phyloP scores from a whole-genome alignment of 2,113 vertebrate genomes.

The Phaethornis superciliosus region DNA sequence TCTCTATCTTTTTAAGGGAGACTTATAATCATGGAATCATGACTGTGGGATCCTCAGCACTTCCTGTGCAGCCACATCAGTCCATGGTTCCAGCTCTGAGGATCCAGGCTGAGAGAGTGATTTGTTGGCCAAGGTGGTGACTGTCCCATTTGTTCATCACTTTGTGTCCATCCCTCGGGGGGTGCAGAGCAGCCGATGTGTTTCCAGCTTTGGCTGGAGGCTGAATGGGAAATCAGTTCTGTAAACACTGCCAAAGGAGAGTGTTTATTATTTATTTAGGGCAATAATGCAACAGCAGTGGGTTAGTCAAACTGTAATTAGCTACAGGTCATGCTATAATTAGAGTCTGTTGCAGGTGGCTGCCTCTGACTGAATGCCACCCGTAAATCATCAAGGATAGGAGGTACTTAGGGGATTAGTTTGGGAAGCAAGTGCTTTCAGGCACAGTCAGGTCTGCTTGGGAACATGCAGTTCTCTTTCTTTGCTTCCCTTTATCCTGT shows the following conservation, averaged over 20 bases:
- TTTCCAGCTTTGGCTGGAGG: background rate
- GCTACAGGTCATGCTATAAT: conserved; percentile 27
- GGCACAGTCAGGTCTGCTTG: background rate
- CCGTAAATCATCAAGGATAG: background rate
- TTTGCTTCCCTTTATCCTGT: background rate
- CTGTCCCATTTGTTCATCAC: background rate
- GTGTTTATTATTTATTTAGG: background rate
- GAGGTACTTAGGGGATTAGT: background rate
- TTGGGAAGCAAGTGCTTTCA: background rate
- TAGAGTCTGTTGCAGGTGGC: background rate
- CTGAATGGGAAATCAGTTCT: background rate
- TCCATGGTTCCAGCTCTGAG: fast-evolving
- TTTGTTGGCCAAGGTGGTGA: background rate
- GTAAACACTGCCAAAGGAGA: background rate
- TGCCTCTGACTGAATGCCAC: background rate
- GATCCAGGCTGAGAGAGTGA: background rate
- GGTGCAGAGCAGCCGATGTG: background rate
- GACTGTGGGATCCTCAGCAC: background rate
- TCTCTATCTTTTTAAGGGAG: background rate
- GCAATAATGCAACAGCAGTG: background rate
- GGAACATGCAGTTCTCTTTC: background rate
- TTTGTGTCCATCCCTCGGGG: background rate
- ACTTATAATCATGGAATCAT: background rate
- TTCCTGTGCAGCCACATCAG: background rate
- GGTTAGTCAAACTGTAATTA: conserved; percentile 50